Percentiles rank a stretch among this genome's conserved stretches.
These are phyloP conservation scores for Diadema setosum DNA, from an alignment of 35 echinoderm and acorn worm genomes.

Conservation along the genomic window DNA sequence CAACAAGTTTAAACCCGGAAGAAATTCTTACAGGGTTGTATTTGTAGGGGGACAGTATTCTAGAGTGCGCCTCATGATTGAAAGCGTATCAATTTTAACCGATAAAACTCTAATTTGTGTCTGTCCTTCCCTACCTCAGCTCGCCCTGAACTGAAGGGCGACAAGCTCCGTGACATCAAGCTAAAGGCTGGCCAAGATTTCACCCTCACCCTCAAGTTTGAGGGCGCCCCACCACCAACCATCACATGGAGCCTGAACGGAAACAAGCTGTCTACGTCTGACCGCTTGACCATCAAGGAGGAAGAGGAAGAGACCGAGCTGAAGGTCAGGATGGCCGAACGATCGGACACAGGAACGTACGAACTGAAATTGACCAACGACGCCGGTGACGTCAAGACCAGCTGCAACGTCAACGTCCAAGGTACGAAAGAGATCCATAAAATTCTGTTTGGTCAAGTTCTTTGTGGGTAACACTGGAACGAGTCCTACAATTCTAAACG, in stretches of 20 bases:
- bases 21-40: too few relatives aligned
- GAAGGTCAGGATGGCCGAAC: conserved; percentile 39
- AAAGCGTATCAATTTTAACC: too few relatives aligned
- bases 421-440: conserved; percentile 50
- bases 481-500: too few relatives aligned
- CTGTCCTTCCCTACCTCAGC: conserved; percentile 42
- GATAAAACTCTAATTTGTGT: too few relatives aligned
- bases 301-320: conserved; percentile 48
- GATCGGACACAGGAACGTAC: conserved; percentile 75
- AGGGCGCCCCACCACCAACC: conserved; percentile 75
- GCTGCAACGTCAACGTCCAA: conserved; percentile 71
- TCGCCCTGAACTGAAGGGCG: conserved; percentile 61
- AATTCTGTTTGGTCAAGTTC: neutral
- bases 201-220: conserved; percentile 51
- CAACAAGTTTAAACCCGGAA: too few relatives aligned
- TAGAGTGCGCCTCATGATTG: too few relatives aligned
- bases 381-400: conserved; percentile 42
- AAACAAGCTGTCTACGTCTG: conserved; percentile 34
- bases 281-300: conserved; percentile 52
- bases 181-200: conserved; percentile 77
- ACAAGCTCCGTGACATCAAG: conserved; percentile 68
- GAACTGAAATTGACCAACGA: conserved; percentile 83
- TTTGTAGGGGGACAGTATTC: too few relatives aligned
- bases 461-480: too few relatives aligned
- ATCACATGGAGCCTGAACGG: conserved; percentile 82